Base-by-base conservation (phyloP, 2,888 invertebrate species). In the Eubasilissa splendida region DNA sequence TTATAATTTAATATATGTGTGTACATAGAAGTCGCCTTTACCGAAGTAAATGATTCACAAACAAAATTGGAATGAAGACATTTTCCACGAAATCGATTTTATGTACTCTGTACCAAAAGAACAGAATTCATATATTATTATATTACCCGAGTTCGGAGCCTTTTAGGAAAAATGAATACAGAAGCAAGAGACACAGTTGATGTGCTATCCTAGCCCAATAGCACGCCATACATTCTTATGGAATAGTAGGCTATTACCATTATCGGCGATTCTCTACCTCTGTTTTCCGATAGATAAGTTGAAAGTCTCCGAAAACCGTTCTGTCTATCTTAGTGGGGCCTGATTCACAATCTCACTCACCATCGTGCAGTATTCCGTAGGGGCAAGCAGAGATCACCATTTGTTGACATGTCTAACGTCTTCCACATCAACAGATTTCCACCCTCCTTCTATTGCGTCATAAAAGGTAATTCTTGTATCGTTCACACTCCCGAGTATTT, bases 261-360 rank as follows among this genome's bases (percentile, higher is more conserved):
- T 77, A 77, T 77, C 77, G 59, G 68, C 52, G 33, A 71, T 60
- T 54, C 77, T 50, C 59, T 71, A 58, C 70, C 70, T 56, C 77
- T 77, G 70, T 60, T 77, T 71, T 71, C 71, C 77, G 70, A 71
- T 77, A 77, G 77, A 77, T 70, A 77, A 77, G 59, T 75, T 42
- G 12, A 11, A 22, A 76, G 68, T 14, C 68, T 68, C n/a, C 68
- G 33, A 7, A 42, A 66, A 22, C 22, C n/a, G 52, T 10, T 33
- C 42, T 63, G 63, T 12, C 63, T 63, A 33, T 63, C 63, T 31
- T 33, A n/a, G 10, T 31, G 3, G 8, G 31, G 63, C 8, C 33
- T 11, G 4, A 11, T 42, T 42, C 42, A 42, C 42, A 42, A 42
- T 42, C 42, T 5, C 3, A 42, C 42, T 7, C 2, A 42, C 42